These are phyloP conservation scores for Enoplosus armatus DNA, from an alignment of 2,797 vertebrate genomes.

Conservation along the genomic window DNA sequence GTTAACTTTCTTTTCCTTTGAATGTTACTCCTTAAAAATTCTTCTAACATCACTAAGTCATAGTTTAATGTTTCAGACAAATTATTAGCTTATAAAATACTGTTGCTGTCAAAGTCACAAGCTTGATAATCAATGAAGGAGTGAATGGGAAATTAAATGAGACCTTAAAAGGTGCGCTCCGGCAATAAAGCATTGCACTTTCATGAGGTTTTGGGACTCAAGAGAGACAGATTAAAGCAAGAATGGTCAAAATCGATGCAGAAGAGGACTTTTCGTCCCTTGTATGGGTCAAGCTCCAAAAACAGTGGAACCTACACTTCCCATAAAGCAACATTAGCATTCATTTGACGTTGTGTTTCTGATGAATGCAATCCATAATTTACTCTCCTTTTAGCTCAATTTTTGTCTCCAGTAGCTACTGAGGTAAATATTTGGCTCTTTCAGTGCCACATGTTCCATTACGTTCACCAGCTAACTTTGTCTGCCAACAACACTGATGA, in stretches of 20 bases:
- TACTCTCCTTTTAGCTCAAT: neutral
- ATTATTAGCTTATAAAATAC: constrained; percentile 22
- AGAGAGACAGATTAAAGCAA: neutral
- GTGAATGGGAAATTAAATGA: neutral
- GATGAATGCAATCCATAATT: neutral
- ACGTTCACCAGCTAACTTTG: neutral
- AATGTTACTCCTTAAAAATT: constrained; percentile 49
- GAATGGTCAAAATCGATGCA: neutral
- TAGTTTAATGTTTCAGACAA: constrained; percentile 23
- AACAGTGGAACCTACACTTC: neutral
- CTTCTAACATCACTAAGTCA: constrained; percentile 9
- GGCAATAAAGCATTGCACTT: neutral
- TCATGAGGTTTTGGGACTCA: neutral
- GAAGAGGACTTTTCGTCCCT: neutral
- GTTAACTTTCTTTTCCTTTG: constrained; percentile 21
- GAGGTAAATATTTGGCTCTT: neutral
- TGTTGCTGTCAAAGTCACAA: constrained; percentile 18
- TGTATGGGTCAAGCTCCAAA: neutral
- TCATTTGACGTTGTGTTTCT: neutral
- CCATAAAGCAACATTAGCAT: neutral
- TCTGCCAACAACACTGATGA: neutral
- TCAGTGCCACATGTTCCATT: neutral
- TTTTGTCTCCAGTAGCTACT: neutral
- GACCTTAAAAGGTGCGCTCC: constrained; percentile 3
- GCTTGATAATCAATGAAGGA: neutral